Evolutionary conservation across 2,888 invertebrate species (phyloP), one percentile per base, ranked within the genome.

Genomic region (Eilema depressum): DNA sequence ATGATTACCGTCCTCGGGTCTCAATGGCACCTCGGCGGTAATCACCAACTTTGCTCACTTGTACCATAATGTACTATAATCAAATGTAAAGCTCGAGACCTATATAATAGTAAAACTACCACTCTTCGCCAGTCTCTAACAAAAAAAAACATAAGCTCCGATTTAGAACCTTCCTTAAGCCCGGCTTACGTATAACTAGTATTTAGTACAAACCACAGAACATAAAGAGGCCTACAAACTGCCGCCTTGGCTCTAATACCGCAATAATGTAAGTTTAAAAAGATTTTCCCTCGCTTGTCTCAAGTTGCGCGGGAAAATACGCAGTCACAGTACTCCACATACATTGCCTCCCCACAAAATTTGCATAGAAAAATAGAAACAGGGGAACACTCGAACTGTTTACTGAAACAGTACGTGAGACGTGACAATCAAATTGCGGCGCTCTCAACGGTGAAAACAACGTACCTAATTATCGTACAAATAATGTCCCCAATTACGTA

Each of bases 241-340:
- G 20, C 47, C 3, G 30, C 7, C 62, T 53, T 53, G 63, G 28
- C n/a, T 23, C 26, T 28, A 26, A 41, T 53, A 64, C n/a, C 3
- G 28, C 26, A 28, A 64, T 64, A 26, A 57, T 37, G 47, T 65
- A 63, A 65, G 28, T 66, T 70, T 57, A 59, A 73, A 70, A 53
- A 53, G 59, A 69, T 68, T 78, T 71, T 65, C 59, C 59, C 61
- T 67, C 60, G 7, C 53, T 37, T 66, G 11, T 53, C 11, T 2
- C 41, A 53, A 63, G 63, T 70, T 65, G 63, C 69, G 73, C 74
- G 78, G 63, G 66, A 75, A 80, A 75, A 69, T 69, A 73, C 53
- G 37, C 67, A 59, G 63, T 3, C 28, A 57, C 33, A 11, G 26
- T 62, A 67, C 25, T 53, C 14, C 56, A 28, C 47, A 37, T 70